Base-by-base conservation (phyloP, 2,113 vertebrate genomes). In the Oryzias celebensis region DNA sequence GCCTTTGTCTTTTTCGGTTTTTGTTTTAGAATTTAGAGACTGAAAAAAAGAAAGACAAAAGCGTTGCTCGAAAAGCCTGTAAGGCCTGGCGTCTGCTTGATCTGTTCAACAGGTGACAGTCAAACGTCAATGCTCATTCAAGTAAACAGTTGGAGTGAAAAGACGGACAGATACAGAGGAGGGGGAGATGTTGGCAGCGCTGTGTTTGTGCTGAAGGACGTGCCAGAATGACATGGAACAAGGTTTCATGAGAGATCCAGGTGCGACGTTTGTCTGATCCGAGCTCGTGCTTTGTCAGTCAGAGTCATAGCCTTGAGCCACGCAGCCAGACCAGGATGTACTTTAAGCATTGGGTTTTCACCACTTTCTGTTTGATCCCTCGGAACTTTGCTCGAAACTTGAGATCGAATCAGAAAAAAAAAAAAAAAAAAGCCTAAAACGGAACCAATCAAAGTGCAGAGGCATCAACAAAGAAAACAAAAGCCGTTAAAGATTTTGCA, bases 41-140 rank as follows among this genome's bases (percentile, higher is more conserved):
- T 20, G 20, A 20, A 20, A 20, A 20, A 20, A 20, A 20, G 20
- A 20, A 20, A 20, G 20, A 6, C 26, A 4, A 6, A 28, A 28
- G 26, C 7, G 41, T 46, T 43, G 36, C 48, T 56, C 59, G 52
- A 60, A 66, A 75, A 75, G 65, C 72, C 58, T 56, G 62, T 63
- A 8, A 79, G 81, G 61, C 7, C 58, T n/a, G 59, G 64, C 55
- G 17, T 56, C 51, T 16, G 20, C 61, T 82, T 63, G 63, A 58
- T 81, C 72, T 76, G 73, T 69, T 80, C 84, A 85, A 87, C 77
- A 86, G 85, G 84, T 85, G 86, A 85, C 83, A 85, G 78, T 81
- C 85, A 85, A 68, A 60, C 23, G 67, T 84, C 81, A 81, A 57
- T 59, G 36, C 20, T 7, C 16, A 47, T 78, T 56, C 43, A 47